phyloP scores from a whole-genome alignment of 2,113 vertebrate species.

The Seriola rivoliana region DNA sequence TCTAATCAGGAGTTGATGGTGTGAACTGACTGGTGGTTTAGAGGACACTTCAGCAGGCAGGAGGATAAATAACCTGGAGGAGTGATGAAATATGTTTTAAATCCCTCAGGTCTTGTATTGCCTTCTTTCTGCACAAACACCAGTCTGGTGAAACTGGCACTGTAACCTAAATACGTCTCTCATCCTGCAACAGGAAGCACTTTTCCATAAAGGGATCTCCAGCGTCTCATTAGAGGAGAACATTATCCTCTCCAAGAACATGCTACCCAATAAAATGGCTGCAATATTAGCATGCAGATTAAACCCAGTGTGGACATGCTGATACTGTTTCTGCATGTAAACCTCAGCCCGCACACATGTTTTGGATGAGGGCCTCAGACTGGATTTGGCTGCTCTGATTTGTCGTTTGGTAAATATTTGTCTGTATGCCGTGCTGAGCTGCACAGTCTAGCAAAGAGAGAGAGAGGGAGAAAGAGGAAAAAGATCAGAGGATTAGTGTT shows the following conservation, averaged over 20 bases:
- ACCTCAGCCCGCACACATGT: conserved; percentile 69
- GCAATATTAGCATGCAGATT: conserved; percentile 53
- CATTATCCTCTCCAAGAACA: conserved; percentile 60
- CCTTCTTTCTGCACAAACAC: conserved; percentile 50
- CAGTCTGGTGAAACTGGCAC: conserved; percentile 38
- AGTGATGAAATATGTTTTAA: conserved; percentile 53
- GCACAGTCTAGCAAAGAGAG: conserved; percentile 45
- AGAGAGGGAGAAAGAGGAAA: not conserved
- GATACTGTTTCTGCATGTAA: conserved; percentile 61
- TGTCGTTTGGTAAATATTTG: conserved; percentile 78
- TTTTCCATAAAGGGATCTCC: conserved; percentile 70
- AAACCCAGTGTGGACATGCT: conserved; percentile 50
- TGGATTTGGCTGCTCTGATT: conserved; percentile 70
- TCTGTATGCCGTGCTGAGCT: conserved; percentile 54
- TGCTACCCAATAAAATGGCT: conserved; percentile 39
- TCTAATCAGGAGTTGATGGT: conserved; percentile 51
- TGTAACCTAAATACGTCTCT: conserved; percentile 73
- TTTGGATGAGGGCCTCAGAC: conserved; percentile 68
- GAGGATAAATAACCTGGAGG: conserved; percentile 65
- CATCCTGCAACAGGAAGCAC: conserved; percentile 65
- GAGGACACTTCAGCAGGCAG: conserved; percentile 31
- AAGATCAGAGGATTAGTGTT: conserved; percentile 47
- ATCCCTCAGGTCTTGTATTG: conserved; percentile 61
- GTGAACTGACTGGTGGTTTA: conserved; percentile 53
- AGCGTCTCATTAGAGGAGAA: conserved; percentile 70